Conservation (phyloP, 2,888 invertebrate species). For the Orthosia incerta region DNA sequence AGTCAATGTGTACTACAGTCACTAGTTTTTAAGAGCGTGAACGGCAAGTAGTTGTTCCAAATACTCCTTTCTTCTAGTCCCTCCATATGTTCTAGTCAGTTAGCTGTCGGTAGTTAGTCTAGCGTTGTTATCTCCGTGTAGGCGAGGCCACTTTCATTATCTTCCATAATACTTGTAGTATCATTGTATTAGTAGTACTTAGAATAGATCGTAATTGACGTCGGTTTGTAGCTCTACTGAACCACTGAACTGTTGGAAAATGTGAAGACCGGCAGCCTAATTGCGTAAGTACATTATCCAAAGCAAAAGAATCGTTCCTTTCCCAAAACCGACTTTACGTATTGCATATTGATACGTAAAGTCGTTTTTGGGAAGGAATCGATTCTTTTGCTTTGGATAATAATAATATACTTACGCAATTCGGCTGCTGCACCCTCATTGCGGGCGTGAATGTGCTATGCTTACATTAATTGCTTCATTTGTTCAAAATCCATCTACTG, state of each 20-base stretch:
- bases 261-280: neutral
- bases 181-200: constrained; percentile 81
- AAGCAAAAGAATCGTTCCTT: no score
- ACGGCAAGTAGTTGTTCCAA: constrained; percentile 74
- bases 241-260: constrained; percentile 45
- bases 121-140: constrained; percentile 82
- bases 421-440: neutral
- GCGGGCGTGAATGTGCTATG: no score
- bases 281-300: no score
- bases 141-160: constrained; percentile 87
- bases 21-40: constrained; percentile 48
- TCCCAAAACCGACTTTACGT: no score
- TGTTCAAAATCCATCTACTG: no score
- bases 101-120: constrained; percentile 70
- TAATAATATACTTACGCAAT: no score
- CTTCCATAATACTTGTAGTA: constrained; percentile 84
- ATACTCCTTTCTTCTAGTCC: constrained; percentile 84
- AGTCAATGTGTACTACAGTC: constrained; percentile 23
- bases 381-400: no score
- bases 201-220: constrained; percentile 73
- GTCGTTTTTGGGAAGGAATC: no score
- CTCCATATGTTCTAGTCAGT: constrained; percentile 83
- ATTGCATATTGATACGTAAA: no score
- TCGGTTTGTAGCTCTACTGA: constrained; percentile 64
- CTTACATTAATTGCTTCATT: no score